Percentiles rank a stretch among this genome's conserved stretches.
phyloP scores from a whole-genome alignment of 1,140 invertebrate genomes.

The Musca domestica region DNA sequence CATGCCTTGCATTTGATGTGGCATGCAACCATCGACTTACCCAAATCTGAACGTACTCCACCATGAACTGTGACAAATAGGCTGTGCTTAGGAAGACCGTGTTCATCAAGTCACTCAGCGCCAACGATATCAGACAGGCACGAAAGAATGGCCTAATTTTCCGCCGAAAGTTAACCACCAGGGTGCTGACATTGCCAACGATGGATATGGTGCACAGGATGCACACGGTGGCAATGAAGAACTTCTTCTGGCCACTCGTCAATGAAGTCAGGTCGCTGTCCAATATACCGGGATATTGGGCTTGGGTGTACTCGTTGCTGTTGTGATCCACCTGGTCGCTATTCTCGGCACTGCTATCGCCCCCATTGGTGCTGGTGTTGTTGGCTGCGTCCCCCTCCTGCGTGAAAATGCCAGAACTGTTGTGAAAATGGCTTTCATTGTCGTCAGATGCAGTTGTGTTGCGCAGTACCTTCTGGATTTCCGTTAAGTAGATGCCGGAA shows the following conservation, averaged over 20 bases:
- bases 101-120: slow-evolving; percentile 53
- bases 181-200: slow-evolving; percentile 37
- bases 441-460: slow-evolving; percentile 33
- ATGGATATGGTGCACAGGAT: slow-evolving; percentile 33
- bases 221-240: slow-evolving; percentile 30
- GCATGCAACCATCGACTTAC: slow-evolving; percentile 29
- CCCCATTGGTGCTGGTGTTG: background rate
- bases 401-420: background rate
- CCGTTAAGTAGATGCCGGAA: background rate
- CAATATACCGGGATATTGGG: slow-evolving; percentile 30
- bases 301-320: background rate
- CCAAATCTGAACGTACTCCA: slow-evolving; percentile 42
- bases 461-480: background rate
- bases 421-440: slow-evolving; percentile 34
- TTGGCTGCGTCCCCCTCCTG: background rate
- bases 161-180: slow-evolving; percentile 41
- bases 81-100: slow-evolving; percentile 36
- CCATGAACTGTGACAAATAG: slow-evolving; percentile 39
- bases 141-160: slow-evolving; percentile 47
- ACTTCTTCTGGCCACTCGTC: slow-evolving; percentile 15
- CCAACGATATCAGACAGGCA: slow-evolving; percentile 54
- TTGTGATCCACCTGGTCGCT: background rate
- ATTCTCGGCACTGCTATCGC: background rate
- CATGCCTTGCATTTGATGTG: background rate
- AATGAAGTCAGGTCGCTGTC: slow-evolving; percentile 29